A percentile compares a stretch with the other conserved stretches of the same genome.
Conservation (phyloP, 2,888 invertebrate genomes). For the Diplolepis rosae region DNA sequence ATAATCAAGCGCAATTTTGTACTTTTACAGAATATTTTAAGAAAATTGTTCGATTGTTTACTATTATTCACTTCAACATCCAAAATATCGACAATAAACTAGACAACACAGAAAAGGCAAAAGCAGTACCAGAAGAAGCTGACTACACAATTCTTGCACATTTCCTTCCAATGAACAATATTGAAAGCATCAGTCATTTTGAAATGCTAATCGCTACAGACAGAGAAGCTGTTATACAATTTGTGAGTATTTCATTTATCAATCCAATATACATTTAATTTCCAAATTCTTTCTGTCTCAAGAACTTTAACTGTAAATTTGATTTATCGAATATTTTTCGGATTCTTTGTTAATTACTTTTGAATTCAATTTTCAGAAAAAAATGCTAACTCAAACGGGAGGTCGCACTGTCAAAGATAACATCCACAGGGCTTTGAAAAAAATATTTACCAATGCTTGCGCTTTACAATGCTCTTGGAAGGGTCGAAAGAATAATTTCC, state of each 20-base stretch:
- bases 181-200: slow-evolving; percentile 23
- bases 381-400: slow-evolving; percentile 24
- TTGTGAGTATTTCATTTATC: slow-evolving; percentile 1
- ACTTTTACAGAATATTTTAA: slow-evolving; percentile 7
- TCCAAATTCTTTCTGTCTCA: neutral
- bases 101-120: neutral
- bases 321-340: too few species aligned
- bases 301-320: too few species aligned
- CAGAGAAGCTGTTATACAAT: neutral
- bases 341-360: too few species aligned
- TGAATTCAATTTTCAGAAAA: neutral
- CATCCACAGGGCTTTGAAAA: slow-evolving; percentile 2
- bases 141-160: slow-evolving; percentile 6
- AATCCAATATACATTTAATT: too few species aligned
- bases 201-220: slow-evolving; percentile 6
- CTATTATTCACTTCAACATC: neutral
- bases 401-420: slow-evolving; percentile 16
- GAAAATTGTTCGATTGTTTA: neutral
- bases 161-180: slow-evolving; percentile 9
- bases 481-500: slow-evolving; percentile 23
- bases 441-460: slow-evolving; percentile 30
- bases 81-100: slow-evolving; percentile 4
- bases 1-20: neutral
- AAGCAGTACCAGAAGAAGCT: neutral
- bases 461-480: slow-evolving; percentile 33